These are phyloP conservation scores for Xiphias gladius DNA, from an alignment of 2,113 vertebrate genomes.

Conservation along the genomic window DNA sequence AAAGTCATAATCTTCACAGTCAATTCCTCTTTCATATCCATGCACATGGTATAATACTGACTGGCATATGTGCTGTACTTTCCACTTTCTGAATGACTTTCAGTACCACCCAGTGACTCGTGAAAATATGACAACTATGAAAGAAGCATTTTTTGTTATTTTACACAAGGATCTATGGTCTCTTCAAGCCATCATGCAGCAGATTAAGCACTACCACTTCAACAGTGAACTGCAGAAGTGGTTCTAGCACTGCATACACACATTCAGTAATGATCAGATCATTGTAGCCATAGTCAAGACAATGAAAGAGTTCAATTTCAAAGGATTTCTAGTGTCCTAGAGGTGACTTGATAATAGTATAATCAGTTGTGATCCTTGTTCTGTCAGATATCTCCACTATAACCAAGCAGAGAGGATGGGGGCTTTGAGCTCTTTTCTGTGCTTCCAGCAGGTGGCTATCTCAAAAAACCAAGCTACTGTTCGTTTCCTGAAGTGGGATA, in stretches of 20 bases:
- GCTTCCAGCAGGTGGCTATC: slow-evolving; percentile 48
- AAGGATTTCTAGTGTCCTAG: not conserved
- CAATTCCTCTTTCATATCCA: slow-evolving; percentile 28
- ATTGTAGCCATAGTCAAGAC: not conserved
- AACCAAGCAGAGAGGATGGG: not conserved
- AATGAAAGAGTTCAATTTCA: not conserved
- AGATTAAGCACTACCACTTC: not conserved
- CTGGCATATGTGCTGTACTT: slow-evolving; percentile 43
- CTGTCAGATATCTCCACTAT: not conserved
- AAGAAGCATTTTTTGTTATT: slow-evolving; percentile 5
- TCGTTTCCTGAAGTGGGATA: slow-evolving; percentile 68
- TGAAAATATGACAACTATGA: slow-evolving; percentile 27
- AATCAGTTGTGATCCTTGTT: not conserved
- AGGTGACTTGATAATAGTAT: not conserved
- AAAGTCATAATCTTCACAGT: slow-evolving; percentile 10
- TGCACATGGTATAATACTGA: slow-evolving; percentile 11
- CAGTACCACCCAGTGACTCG: slow-evolving; percentile 49
- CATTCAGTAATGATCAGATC: not conserved
- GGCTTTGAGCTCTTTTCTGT: slow-evolving; percentile 13
- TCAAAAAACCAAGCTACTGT: slow-evolving; percentile 46
- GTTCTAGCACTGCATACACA: too few relatives aligned
- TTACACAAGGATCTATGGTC: not conserved
- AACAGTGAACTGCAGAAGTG: not conserved
- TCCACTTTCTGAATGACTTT: slow-evolving; percentile 51
- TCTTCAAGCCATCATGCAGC: not conserved